Conservation (phyloP, 2,113 vertebrate genomes). For the Elaphurus davidianus region DNA sequence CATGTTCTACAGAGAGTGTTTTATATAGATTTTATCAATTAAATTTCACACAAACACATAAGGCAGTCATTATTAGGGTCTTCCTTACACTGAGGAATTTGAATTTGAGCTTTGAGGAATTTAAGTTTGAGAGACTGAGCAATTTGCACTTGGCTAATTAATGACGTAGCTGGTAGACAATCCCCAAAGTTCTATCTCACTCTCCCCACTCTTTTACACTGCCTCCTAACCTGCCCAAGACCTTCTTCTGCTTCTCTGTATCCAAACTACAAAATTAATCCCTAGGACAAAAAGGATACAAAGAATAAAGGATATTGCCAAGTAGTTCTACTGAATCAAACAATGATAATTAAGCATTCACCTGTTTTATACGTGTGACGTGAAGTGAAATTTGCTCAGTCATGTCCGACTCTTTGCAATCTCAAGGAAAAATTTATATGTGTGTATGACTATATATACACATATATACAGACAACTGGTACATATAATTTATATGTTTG, state of each 20-base stretch:
- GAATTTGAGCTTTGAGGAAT: neutral
- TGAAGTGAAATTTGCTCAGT: neutral
- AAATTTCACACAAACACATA: neutral
- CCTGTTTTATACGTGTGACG: neutral
- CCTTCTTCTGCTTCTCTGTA: neutral
- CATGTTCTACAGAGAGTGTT: neutral
- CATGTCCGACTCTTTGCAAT: neutral
- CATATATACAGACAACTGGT: fast-evolving
- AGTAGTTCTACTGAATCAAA: neutral
- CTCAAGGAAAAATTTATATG: neutral
- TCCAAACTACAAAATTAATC: neutral
- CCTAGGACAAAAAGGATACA: neutral
- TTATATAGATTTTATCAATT: neutral
- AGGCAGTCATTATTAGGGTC: neutral
- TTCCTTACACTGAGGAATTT: neutral
- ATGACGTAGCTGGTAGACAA: neutral
- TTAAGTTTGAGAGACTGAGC: neutral
- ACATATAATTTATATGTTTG: neutral
- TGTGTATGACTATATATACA: neutral
- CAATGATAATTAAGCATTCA: neutral
- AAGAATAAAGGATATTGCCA: neutral
- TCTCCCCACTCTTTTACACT: neutral
- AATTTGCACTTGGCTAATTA: neutral
- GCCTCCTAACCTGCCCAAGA: neutral
- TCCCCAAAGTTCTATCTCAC: neutral